These are phyloP conservation scores for Indicator indicator DNA, from an alignment of 2,113 vertebrate species.

Conservation along the genomic window DNA sequence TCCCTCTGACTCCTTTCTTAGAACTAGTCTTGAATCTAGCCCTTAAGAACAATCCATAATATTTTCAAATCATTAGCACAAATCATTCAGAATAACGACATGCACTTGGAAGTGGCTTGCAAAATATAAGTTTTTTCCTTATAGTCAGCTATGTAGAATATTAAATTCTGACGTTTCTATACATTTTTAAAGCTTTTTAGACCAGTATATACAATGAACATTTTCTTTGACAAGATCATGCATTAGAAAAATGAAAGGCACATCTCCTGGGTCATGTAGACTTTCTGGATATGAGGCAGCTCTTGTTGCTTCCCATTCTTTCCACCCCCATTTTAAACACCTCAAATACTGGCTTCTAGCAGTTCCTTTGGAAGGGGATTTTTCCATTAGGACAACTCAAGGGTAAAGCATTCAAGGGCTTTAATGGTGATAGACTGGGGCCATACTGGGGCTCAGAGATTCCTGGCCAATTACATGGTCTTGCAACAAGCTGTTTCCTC, in stretches of 20 bases:
- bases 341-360: neutral
- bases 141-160: neutral
- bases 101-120: neutral
- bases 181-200: neutral
- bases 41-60: neutral
- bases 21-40: neutral
- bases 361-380: neutral
- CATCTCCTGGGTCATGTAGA: neutral
- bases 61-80: neutral
- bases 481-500: neutral
- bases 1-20: neutral
- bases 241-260: neutral
- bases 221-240: neutral
- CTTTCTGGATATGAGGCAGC: neutral
- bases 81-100: neutral
- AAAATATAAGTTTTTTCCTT: neutral
- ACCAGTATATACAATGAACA: neutral
- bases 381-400: neutral
- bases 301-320: neutral
- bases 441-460: neutral
- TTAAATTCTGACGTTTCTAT: neutral
- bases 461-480: neutral
- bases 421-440: neutral
- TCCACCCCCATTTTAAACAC: neutral
- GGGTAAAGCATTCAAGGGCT: neutral